Base-by-base conservation (phyloP, 2,797 vertebrate genomes). In the Hephaestus fuliginosus region DNA sequence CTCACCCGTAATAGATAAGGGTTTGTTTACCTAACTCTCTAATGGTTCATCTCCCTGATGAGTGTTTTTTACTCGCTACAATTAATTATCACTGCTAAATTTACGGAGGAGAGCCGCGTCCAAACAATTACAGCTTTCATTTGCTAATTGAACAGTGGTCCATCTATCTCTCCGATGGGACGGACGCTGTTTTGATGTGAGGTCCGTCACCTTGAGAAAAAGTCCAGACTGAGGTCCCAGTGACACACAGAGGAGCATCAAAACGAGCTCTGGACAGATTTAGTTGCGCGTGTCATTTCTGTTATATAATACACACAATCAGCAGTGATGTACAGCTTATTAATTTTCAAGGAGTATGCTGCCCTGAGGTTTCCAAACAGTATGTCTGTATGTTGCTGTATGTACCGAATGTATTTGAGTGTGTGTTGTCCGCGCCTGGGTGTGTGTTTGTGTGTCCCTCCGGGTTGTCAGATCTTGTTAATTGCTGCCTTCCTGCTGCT, bases 401-500 rank as follows among this genome's bases (percentile, higher is more conserved):
- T 68, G 36, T 51, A 63, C 8, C 18, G 53, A 53, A 48, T 67
- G 52, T 49, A 22, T 66, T 20, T 60, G 18, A 58, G 70, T 75
- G 52, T 65, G 70, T 71, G 41, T 76, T 76, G 33, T 22, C 62
- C 14, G 2, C 13, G 17, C 39, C 41, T 39, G 28, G 17, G 4
- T 60, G 75, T 74, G 78, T 69, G 69, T 76, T 70, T 83, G 82
- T 68, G 76, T 69, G 80, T 87, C 85, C 78, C 84, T 87, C 79
- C 53, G 80, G 74, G 64, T 90, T 93, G 93, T 95, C 91, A 92
- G 80, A 86, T 91, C 85, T 84, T 64, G 87, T 92, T 93, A 95
- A 95, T 95, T 95, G 91, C 92, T 67, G 84, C 86, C 84, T 90
- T 91, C 85, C 88, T 65, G 85, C 89, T 85, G 87, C 79, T 87